Base-by-base conservation (phyloP, 2,888 invertebrate species). In the Caenorhabditis auriculariae region DNA sequence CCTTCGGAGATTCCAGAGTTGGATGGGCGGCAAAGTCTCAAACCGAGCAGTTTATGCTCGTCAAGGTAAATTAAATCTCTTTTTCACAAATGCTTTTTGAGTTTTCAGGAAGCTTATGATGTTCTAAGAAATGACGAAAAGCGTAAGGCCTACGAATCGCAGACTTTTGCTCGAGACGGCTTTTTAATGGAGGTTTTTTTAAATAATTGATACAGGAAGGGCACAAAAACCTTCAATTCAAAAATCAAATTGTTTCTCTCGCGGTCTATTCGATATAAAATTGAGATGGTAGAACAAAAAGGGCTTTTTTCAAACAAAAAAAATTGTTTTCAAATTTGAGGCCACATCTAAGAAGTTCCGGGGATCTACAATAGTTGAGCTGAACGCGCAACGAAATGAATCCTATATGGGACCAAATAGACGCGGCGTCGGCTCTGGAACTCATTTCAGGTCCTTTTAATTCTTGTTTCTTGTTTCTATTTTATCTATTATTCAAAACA, bases 401-500 rank as follows among this genome's bases (percentile, higher is more conserved):
- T 63, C 35, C n/a, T 32, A 32, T 32, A 32, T 12, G 12, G 27
- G 37, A 17, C 17, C 5, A 43, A 61, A 44, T 17, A 54, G 46
- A 37, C 19, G 48, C n/a, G 45, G 28, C 17, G 54, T 17, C 7
- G 44, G 45, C 4, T 49, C 47, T 2, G 44, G 49, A 7, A 47
- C 58, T 21, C 63, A 58, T 59, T 63, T 63, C 27, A 51, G 57
- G 62, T 57, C n/a, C n/a, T n/a, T n/a, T n/a, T n/a, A n/a, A n/a
- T n/a, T n/a, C n/a, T n/a, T n/a, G n/a, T n/a, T n/a, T n/a, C n/a
- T n/a, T n/a, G n/a, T n/a, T n/a, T n/a, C n/a, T 9, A 17, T 29
- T 24, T 7, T 9, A 12, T n/a, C 19, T 12, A 26, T 5, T 27
- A 37, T 5, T 28, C 37, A 17, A 47, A 47, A 32, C 21, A 21